Evolutionary conservation across 2,113 vertebrate species (phyloP).

Genomic region (Crotophaga sulcirostris): DNA sequence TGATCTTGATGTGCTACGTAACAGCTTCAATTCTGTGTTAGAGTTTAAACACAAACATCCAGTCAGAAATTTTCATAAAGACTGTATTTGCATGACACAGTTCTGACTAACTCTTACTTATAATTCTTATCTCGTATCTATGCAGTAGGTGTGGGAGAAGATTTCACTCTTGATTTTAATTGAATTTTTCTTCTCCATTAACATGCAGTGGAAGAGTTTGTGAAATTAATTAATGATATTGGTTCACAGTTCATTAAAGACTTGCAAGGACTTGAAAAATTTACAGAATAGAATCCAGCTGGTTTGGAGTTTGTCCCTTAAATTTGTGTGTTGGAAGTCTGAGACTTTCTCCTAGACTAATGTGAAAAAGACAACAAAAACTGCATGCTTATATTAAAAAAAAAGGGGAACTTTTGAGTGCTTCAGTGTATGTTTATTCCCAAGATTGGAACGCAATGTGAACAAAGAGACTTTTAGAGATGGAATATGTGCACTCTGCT

Average conservation of each 20-base stretch:
- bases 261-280: background rate
- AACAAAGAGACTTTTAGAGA: background rate
- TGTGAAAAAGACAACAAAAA: background rate
- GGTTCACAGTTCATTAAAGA: background rate
- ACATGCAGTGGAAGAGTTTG: background rate
- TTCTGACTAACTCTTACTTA: background rate
- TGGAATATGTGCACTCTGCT: background rate
- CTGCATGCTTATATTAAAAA: background rate
- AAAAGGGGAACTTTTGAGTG: background rate
- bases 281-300: background rate
- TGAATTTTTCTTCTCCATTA: constrained; percentile 25
- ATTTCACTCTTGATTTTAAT: constrained; percentile 3
- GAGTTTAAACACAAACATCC: background rate
- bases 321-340: background rate
- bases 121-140: background rate
- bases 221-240: background rate
- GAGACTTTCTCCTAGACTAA: background rate
- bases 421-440: background rate
- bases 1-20: background rate
- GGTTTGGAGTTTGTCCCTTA: background rate
- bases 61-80: background rate
- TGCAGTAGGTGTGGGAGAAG: background rate
- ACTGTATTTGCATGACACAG: background rate
- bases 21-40: background rate
- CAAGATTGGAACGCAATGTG: background rate